Evolutionary conservation across 2,113 vertebrate species (phyloP).

Genomic region (Naja naja): DNA sequence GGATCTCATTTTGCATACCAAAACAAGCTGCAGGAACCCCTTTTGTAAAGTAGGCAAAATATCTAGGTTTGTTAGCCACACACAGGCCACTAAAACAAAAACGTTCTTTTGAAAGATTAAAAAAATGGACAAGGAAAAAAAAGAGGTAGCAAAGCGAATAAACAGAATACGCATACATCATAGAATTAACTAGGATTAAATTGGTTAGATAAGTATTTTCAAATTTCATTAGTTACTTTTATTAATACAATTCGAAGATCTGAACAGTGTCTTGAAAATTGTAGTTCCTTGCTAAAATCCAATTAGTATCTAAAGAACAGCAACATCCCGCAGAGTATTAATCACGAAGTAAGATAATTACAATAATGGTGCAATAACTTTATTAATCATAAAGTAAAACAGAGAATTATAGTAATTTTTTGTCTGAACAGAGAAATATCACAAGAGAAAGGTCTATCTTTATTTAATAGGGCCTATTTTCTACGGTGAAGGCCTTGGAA

Average conservation of each 20-base stretch:
- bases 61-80: not conserved
- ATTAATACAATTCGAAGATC: not conserved
- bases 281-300: not conserved
- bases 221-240: not conserved
- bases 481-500: not conserved
- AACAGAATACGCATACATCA: not conserved
- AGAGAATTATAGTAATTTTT: not conserved
- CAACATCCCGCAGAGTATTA: not conserved
- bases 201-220: not conserved
- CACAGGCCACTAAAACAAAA: not conserved
- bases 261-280: not conserved
- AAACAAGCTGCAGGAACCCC: not conserved
- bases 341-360: not conserved
- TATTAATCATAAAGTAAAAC: not conserved
- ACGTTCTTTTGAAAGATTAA: not conserved
- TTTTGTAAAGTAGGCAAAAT: not conserved
- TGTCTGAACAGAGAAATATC: not conserved
- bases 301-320: not conserved
- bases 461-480: not conserved
- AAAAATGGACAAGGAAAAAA: not conserved
- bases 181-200: not conserved
- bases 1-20: not conserved
- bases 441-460: not conserved
- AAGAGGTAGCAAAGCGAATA: not conserved
- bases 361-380: not conserved